Base-by-base conservation (phyloP, 2,888 invertebrate genomes). In the Synergus laeviventris region DNA sequence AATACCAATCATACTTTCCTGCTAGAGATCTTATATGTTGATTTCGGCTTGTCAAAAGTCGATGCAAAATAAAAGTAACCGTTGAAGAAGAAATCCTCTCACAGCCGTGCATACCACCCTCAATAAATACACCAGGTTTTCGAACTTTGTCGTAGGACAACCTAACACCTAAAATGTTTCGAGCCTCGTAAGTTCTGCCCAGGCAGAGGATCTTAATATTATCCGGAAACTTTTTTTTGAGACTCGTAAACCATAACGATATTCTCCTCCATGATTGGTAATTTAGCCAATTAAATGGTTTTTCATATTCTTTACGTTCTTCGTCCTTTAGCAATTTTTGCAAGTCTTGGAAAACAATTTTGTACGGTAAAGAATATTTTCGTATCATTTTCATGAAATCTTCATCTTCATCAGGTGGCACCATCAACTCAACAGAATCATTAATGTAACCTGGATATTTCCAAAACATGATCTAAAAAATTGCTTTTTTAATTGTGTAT, bases 11-110 rank as follows among this genome's bases (percentile, higher is more conserved):
- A 83, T 92, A 93, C 60, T 92, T 92, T 76, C 93, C 91, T 0
- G 93, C 92, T 36, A 94, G 92, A 16, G 90, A 83, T 79, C 89
- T 90, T 0, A 94, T 89, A 45, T 92, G 91, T 1, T 90, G 84
- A 75, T 93, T 91, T 0, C 92, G 88, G 39, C 94, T 94, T 70
- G 92, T 92, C 12, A 94, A 89, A 11, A 95, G 87, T 86, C 95
- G 93, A 79, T 94, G 93, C 5, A 93, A 90, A 11, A 95, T 90
- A 82, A 93, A 95, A 0, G 94, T 94, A 0, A 94, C 90, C 0
- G 94, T 92, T 0, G 95, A 94, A 0, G 95, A 94, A 0, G 94
- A 93, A 9, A 95, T 92, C 95, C 95, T 97, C 90, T 97, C 97
- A 62, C 96, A 93, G 0, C 94, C 95, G 77, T 96, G 93, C 83